These are phyloP conservation scores for Desmodus rotundus DNA, from an alignment of 2,113 vertebrate genomes.

Conservation along the genomic window DNA sequence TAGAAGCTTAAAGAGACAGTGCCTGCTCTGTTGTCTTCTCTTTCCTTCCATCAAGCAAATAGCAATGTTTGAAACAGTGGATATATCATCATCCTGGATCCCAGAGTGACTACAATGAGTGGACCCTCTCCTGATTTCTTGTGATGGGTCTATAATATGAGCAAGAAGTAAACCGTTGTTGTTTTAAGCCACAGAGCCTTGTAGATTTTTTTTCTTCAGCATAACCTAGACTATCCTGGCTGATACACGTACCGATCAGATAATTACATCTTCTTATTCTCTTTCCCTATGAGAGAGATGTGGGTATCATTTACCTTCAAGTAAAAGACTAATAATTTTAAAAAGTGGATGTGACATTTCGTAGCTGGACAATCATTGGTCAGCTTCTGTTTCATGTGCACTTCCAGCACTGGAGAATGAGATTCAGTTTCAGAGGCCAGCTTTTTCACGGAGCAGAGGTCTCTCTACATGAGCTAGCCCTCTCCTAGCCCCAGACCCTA, in stretches of 20 bases:
- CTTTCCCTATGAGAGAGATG: not conserved
- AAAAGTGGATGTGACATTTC: not conserved
- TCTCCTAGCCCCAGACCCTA: not conserved
- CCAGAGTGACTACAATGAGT: not conserved
- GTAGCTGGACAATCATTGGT: not conserved
- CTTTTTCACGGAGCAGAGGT: not conserved
- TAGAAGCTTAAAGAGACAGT: not conserved
- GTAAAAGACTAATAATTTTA: not conserved
- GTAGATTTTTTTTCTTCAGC: not conserved
- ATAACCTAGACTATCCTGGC: not conserved
- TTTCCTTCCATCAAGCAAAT: not conserved
- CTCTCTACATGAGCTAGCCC: not conserved
- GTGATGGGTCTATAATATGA: not conserved
- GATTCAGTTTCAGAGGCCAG: not conserved
- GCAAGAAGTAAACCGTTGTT: not conserved
- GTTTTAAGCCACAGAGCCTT: not conserved
- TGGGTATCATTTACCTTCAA: not conserved
- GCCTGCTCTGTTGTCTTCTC: not conserved
- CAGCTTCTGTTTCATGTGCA: not conserved
- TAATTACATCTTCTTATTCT: slow-evolving; percentile 18
- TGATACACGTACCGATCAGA: not conserved
- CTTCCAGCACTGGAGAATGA: not conserved
- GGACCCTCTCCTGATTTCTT: not conserved
- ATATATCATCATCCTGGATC: not conserved
- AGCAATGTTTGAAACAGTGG: not conserved